Evolutionary conservation across 1,140 invertebrate species (phyloP), one percentile per base, ranked within the genome.

Genomic region (Macrobrachium rosenbergii): DNA sequence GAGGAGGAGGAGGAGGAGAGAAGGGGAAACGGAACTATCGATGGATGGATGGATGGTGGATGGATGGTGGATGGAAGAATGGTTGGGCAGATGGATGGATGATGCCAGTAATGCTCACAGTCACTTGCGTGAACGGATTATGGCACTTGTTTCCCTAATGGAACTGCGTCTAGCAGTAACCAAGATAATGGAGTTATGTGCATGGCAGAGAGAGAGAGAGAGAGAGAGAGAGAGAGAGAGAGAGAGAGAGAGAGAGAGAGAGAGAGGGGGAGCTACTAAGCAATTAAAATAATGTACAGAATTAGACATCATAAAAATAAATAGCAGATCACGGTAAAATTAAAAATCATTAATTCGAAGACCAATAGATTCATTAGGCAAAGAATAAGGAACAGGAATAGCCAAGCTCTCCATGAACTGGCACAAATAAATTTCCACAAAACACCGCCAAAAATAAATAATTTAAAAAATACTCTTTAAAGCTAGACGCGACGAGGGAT

Each of bases 221-320:
- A 80, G 77, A 62, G 52, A 62, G 12, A 23, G 77, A 80, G 59
- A 60, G 45, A 60, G 64, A 59, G 62, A 73, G 81, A 37, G 67
- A 82, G 37, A 73, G 28, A 21, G 62, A 82, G 45, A 43, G 43
- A 73, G 37, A 69, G 81, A 37, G 67, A 82, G 37, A 73, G 28
- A 21, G 62, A 82, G 45, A 43, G 43, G 59, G 37, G 23, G 45
- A 23, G 17, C 12, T 62, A 52, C 5, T 52, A 58, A 72, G 17
- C 43, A 21, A 52, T 37, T 37, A 37, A 37, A 37, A 37, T 37
- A 37, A 37, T 37, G 1, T 37, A 37, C 3, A 37, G 28, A 37
- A 37, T 37, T 37, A 37, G 28, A 37, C 28, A 37, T 37, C 28
- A 37, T 37, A 37, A 3, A 37, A 2, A 3, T 1, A 37, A 37